phyloP scores from a whole-genome alignment of 1,140 invertebrate genomes.

The Elysia chlorotica region DNA sequence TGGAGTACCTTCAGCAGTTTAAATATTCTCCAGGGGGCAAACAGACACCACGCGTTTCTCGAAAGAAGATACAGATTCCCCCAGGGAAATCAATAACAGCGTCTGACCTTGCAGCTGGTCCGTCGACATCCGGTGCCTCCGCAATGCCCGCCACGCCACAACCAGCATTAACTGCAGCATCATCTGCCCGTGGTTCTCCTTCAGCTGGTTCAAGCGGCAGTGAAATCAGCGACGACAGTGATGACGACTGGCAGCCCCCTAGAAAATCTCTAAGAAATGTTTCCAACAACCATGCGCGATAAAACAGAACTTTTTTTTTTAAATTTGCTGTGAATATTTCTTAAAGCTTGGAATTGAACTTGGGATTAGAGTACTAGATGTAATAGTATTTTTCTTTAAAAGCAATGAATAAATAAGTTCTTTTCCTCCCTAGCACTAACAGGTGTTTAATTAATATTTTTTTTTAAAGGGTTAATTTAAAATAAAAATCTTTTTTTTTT shows the following conservation, averaged over 20 bases:
- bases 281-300: not conserved
- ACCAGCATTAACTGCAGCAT: conserved; percentile 21
- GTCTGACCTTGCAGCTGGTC: not conserved
- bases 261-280: not conserved
- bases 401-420: no score
- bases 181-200: not conserved
- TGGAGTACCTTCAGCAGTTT: not conserved
- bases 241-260: not conserved
- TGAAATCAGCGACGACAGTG: not conserved
- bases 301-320: not conserved
- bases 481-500: no score
- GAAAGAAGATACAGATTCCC: not conserved
- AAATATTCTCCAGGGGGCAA: not conserved
- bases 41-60: not conserved
- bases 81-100: not conserved
- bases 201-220: not conserved
- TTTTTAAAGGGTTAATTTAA: no score
- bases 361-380: no score
- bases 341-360: no score
- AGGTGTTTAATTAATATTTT: no score
- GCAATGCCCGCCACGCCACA: no score
- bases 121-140: not conserved
- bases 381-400: no score
- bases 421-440: no score
- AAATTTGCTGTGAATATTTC: no score